Base-by-base conservation (phyloP, 2,888 invertebrate species). In the Pseudococcus viburni region DNA sequence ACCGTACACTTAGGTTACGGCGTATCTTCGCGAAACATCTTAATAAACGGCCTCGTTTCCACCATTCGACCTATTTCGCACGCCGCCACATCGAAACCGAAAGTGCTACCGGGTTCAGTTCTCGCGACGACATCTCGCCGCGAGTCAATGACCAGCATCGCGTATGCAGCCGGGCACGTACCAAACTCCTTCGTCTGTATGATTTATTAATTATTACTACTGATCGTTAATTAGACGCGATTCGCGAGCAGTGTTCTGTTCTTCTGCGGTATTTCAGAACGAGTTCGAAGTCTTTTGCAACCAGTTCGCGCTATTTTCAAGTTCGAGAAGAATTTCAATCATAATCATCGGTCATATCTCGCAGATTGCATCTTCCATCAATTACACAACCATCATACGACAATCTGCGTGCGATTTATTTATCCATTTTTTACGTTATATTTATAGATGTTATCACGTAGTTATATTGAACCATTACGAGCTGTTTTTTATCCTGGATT, bases 11-110 rank as follows among this genome's bases (percentile, higher is more conserved):
- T 33, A 3, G 3, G 26, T 33, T 59, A 59, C 59, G 59, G 59
- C 5, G 59, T 59, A 59, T 59, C 59, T 59, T 59, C 19, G 9
- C 19, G 19, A 59, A 59, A 59, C 59, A 59, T 59, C 59, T 59
- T 59, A 59, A 59, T 59, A 59, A 59, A 59, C 19, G 59, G 59
- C 59, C 59, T 59, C 59, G 59, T 59, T 59, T 59, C 9, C 59
- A 33, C 0, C n/a, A 6, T 19, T 59, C 19, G 59, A 59, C 59
- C 59, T 59, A 59, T 59, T 59, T 59, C 59, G 59, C 59, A 59
- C 59, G 19, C 59, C 59, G 59, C 59, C 59, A 19, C 59, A 19
- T 59, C 6, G 19, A 59, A 59, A 59, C 59, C 11, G 59, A 59
- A 59, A 59, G 59, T 19, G 59, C 59, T 59, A 59, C 59, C 59